Evolutionary conservation across 2,113 vertebrate genomes (phyloP).

Genomic region (Paramormyrops kingsleyae): DNA sequence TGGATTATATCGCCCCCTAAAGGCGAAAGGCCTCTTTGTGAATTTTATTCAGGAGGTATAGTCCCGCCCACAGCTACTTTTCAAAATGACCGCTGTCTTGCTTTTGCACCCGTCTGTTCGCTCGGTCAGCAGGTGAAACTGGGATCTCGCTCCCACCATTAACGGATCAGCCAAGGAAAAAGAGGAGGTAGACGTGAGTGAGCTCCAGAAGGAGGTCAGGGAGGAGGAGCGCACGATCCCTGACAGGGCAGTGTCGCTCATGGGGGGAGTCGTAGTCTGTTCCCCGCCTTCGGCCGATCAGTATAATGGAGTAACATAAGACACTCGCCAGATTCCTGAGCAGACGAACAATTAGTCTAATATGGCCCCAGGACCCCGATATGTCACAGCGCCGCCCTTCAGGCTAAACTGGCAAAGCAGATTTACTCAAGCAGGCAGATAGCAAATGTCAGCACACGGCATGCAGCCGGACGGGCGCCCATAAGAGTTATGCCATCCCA

Average conservation of each 20-base stretch:
- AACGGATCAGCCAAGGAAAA: neutral
- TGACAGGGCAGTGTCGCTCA: neutral
- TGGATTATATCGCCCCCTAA: conserved; percentile 22
- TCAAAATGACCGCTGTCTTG: neutral
- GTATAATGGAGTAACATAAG: neutral
- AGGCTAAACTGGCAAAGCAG: neutral
- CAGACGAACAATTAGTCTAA: conserved; percentile 13
- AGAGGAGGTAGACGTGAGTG: neutral
- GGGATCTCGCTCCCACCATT: neutral
- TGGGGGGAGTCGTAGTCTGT: neutral
- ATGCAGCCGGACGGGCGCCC: neutral
- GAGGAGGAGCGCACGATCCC: neutral
- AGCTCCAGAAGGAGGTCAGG: neutral
- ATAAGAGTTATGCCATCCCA: neutral
- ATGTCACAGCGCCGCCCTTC: neutral
- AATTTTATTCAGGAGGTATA: neutral
- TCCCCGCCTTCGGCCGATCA: neutral
- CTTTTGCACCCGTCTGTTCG: neutral
- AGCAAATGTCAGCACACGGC: neutral
- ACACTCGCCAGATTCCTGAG: neutral
- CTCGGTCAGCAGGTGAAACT: neutral
- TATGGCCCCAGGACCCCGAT: conserved; percentile 11
- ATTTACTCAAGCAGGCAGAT: neutral
- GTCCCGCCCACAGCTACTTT: neutral
- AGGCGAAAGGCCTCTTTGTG: neutral